These are phyloP conservation scores for Eupleurogrammus muticus DNA, from an alignment of 2,797 vertebrate genomes.

Conservation along the genomic window DNA sequence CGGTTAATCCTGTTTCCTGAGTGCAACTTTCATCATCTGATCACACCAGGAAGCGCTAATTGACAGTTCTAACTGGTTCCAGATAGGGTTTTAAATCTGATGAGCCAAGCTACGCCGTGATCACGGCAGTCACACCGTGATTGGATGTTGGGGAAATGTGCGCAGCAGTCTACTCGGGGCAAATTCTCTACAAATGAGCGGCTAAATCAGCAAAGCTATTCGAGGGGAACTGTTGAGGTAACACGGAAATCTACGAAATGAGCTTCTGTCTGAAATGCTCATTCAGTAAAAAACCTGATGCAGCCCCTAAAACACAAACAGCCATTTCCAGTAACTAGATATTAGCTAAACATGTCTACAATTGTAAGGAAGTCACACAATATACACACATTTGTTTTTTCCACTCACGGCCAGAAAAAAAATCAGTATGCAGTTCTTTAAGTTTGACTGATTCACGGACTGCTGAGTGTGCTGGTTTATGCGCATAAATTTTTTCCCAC, in stretches of 20 bases:
- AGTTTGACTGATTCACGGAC: not conserved
- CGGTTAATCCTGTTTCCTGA: not conserved
- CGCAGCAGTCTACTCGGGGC: slow-evolving; percentile 16
- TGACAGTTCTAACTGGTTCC: slow-evolving; percentile 33
- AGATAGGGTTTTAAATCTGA: slow-evolving; percentile 18
- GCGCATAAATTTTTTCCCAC: slow-evolving; percentile 64
- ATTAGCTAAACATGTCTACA: not conserved
- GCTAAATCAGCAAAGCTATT: slow-evolving; percentile 17
- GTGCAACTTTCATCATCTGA: slow-evolving; percentile 19
- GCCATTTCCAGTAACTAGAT: not conserved
- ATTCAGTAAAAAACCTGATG: slow-evolving; percentile 6
- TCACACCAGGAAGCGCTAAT: slow-evolving; percentile 30
- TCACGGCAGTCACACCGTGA: too few relatives aligned
- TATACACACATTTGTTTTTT: slow-evolving; percentile 4
- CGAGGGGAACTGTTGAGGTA: not conserved
- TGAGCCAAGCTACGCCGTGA: slow-evolving; percentile 8
- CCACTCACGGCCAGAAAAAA: slow-evolving; percentile 2
- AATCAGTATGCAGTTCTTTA: slow-evolving; percentile 33
- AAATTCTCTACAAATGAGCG: slow-evolving; percentile 30
- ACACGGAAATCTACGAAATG: not conserved
- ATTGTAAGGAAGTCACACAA: not conserved
- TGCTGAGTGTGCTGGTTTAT: not conserved
- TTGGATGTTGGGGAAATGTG: slow-evolving; percentile 25
- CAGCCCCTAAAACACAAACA: not conserved
- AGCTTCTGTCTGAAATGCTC: not conserved